Evolutionary conservation across 2,113 vertebrate species (phyloP).

Genomic region (Dryoscopus gambensis): DNA sequence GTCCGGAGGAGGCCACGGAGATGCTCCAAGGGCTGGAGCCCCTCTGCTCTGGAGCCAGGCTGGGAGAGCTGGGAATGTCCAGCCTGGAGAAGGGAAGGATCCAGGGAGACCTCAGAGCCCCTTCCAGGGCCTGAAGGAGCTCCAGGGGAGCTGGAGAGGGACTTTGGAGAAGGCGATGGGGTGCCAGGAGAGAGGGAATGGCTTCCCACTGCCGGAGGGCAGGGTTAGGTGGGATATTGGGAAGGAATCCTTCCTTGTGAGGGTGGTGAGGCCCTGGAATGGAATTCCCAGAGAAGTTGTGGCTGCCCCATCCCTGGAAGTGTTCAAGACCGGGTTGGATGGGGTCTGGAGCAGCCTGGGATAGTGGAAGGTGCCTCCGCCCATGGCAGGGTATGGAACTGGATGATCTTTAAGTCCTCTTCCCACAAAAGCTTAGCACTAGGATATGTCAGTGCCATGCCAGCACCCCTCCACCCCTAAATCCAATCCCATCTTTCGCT

Average conservation of each 20-base stretch:
- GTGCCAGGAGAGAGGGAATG: rapidly evolving
- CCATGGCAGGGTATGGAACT: neutral
- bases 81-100: rapidly evolving
- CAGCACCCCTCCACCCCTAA: neutral
- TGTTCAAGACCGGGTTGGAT: rapidly evolving
- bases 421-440: neutral
- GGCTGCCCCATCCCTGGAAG: neutral
- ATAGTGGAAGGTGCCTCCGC: neutral
- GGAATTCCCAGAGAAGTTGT: neutral
- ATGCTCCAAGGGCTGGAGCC: neutral
- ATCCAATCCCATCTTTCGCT: neutral
- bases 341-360: neutral
- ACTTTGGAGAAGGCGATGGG: rapidly evolving
- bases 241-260: neutral
- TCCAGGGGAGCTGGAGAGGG: neutral
- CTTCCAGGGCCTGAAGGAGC: neutral
- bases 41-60: neutral
- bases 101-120: rapidly evolving
- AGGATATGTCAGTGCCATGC: rapidly evolving
- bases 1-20: rapidly evolving
- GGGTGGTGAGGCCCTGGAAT: rapidly evolving
- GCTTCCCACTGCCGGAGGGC: neutral
- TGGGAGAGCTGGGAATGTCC: neutral
- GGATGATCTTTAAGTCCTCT: too few species aligned
- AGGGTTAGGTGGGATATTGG: too few species aligned